Conservation (phyloP, 1,140 invertebrate species). For the Zaprionus tsacasi region DNA sequence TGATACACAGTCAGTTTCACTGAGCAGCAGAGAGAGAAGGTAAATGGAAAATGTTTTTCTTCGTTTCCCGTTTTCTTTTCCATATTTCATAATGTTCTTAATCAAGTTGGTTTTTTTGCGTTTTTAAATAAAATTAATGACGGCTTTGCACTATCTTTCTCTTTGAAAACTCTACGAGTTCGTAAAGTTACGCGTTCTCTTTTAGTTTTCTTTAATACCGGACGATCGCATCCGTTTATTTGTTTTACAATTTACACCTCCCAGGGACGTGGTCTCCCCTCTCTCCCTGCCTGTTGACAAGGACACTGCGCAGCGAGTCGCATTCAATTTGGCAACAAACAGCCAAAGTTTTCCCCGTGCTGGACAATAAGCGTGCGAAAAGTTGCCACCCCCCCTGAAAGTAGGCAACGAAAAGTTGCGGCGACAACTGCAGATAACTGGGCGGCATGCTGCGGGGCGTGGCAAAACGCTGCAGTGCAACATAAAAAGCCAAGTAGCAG, state of each 20-base stretch:
- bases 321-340: conserved; percentile 79
- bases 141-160: background rate
- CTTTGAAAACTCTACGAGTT: background rate
- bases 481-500: conserved; percentile 60
- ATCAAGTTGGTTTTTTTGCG: background rate
- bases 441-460: background rate
- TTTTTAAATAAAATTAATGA: background rate
- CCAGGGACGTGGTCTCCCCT: conserved; percentile 20
- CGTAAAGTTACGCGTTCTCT: background rate
- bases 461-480: conserved; percentile 58
- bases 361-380: conserved; percentile 72
- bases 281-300: conserved; percentile 8
- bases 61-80: background rate
- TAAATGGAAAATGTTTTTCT: background rate
- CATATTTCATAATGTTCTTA: background rate
- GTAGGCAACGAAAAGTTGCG: conserved; percentile 57
- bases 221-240: conserved; percentile 35
- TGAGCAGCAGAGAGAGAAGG: background rate
- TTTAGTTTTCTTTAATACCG: conserved; percentile 15
- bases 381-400: conserved; percentile 42
- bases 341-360: conserved; percentile 57
- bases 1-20: conserved; percentile 4
- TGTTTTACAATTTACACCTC: conserved; percentile 48
- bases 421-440: conserved; percentile 48
- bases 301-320: conserved; percentile 61